Evolutionary conservation across 2,113 vertebrate genomes (phyloP), one percentile per base, ranked within the genome.

Genomic region (Callionymus lyra): DNA sequence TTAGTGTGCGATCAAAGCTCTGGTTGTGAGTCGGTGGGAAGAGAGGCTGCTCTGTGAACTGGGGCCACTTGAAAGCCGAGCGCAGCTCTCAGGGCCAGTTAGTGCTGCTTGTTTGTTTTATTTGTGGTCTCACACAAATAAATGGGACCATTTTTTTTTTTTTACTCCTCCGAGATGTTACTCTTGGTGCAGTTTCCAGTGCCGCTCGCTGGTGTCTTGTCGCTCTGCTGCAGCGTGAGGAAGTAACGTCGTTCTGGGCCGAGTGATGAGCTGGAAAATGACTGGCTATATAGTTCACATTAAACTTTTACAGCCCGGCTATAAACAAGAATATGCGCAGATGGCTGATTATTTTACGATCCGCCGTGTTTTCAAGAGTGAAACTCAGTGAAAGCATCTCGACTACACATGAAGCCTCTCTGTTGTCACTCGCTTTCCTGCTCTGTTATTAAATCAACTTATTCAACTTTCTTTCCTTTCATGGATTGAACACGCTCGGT

Each of bases 81-180:
- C 57, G 54, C 50, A 41, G 43, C 52, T 70, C 65, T 64, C 44
- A 16, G 44, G 50, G 47, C 34, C 37, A 46, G 57, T 66, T 63
- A 61, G 59, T 21, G 46, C 57, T 70, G 47, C 49, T 64, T 68
- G 65, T 75, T 76, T 73, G 59, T 76, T 78, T 74, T 70, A 44
- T 56, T 66, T 59, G 58, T 41, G 57, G 58, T 61, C 31, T 8
- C 34, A 32, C 9, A 16, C 38, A 43, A 41, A 44, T 39, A 47
- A 18, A 35, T 21, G 21, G 8, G 21, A 27, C 21, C 4, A 27
- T 5, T 8, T 27, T 5, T 8, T 27, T 27, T 27, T 27, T 27
- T 27, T 27, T 8, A 4, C 21, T 8, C 21, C 21, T 27, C 21
- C 4, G 21, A 27, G 52, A 62, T 41, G 36, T 39, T 34, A 37